Evolutionary conservation across 2,113 vertebrate genomes (phyloP).

Genomic region (Calyptomena viridis): DNA sequence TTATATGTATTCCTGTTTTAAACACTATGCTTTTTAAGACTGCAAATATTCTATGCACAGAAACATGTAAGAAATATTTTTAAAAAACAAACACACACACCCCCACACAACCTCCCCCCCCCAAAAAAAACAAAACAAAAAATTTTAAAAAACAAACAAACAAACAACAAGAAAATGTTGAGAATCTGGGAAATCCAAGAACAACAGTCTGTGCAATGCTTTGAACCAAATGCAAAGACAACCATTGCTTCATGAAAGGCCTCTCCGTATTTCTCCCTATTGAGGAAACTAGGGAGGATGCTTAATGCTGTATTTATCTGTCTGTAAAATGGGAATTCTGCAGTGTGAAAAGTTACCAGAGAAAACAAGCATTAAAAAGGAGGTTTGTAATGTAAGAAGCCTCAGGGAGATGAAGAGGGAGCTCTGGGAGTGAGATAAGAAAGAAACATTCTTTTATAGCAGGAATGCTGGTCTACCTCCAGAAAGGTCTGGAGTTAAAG

Average conservation of each 20-base stretch:
- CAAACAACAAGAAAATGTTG: accelerated
- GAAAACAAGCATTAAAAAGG: not conserved
- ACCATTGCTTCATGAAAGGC: not conserved
- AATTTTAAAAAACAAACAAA: no score
- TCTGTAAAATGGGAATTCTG: not conserved
- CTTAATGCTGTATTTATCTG: not conserved
- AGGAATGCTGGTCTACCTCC: not conserved
- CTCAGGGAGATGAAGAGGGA: not conserved
- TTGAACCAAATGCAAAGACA: not conserved
- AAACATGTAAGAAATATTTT: not conserved
- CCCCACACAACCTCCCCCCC: no score
- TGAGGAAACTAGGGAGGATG: not conserved
- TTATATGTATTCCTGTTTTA: not conserved
- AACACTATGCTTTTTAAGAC: not conserved
- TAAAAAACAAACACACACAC: no score
- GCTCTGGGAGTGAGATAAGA: not conserved
- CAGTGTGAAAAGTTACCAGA: not conserved
- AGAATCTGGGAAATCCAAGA: not conserved
- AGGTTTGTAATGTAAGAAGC: not conserved
- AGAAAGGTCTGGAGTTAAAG: not conserved
- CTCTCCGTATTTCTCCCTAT: not conserved
- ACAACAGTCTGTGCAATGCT: not conserved
- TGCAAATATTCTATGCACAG: not conserved
- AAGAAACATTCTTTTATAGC: not conserved
- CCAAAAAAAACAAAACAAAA: no score